Evolutionary conservation across 2,797 vertebrate genomes (phyloP).

Genomic region (Xiphophorus birchmanni): DNA sequence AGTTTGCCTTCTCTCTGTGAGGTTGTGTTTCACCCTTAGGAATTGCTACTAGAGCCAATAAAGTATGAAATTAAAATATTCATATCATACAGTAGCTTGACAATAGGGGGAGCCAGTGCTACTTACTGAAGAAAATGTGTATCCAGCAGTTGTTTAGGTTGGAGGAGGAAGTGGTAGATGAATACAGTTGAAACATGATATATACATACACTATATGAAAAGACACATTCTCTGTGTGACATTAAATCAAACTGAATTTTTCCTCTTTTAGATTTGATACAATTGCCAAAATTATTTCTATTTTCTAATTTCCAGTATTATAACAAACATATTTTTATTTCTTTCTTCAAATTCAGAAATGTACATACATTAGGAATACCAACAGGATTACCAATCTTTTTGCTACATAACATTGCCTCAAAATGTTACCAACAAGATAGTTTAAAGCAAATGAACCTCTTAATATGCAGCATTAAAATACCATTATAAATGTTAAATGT

Average conservation of each 20-base stretch:
- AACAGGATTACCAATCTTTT: neutral
- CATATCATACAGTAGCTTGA: conserved; percentile 25
- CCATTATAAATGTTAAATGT: neutral
- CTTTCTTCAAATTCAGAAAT: neutral
- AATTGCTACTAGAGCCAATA: neutral
- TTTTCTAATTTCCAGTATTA: neutral
- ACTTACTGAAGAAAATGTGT: neutral
- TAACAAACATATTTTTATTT: neutral
- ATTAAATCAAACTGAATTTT: neutral
- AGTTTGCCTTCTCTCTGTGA: neutral
- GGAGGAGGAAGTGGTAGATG: neutral
- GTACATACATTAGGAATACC: neutral
- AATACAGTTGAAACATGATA: neutral
- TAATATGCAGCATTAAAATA: neutral
- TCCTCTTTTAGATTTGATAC: neutral
- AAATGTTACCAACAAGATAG: neutral
- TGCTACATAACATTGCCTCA: neutral
- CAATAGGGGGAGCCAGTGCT: conserved; percentile 68
- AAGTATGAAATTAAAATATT: neutral
- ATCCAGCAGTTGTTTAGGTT: neutral
- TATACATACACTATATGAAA: neutral
- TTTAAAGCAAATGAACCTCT: neutral
- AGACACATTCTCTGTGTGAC: neutral
- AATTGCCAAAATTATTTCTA: neutral
- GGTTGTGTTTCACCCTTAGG: neutral